phyloP scores from a whole-genome alignment of 2,797 vertebrate species.

The Sebastes cheni region DNA sequence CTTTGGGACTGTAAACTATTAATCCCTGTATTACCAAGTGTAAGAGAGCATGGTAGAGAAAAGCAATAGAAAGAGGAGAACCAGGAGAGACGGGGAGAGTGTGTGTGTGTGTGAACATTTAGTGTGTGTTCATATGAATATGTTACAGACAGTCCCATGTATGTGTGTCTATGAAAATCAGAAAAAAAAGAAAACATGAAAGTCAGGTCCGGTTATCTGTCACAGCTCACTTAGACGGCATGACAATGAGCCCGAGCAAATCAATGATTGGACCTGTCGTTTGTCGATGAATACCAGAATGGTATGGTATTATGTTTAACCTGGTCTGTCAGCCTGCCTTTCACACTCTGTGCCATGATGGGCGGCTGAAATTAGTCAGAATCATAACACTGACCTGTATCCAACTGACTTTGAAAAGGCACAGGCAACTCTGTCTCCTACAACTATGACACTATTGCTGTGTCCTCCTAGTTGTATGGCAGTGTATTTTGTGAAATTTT shows the following conservation, averaged over 20 bases:
- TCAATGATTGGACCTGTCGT: constrained; percentile 58
- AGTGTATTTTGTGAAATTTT: background rate
- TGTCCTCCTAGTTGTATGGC: constrained; percentile 16
- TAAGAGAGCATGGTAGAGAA: background rate
- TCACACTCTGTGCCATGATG: constrained; percentile 60
- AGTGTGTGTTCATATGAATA: background rate
- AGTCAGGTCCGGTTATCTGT: constrained; percentile 17
- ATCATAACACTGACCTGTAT: constrained; percentile 54
- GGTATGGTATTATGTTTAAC: constrained; percentile 52
- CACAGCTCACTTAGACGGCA: constrained; percentile 6
- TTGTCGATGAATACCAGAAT: constrained; percentile 39
- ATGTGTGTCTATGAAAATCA: background rate
- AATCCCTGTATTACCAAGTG: background rate
- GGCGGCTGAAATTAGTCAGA: constrained; percentile 55
- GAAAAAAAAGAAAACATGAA: background rate
- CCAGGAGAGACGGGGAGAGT: background rate
- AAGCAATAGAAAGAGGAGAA: background rate
- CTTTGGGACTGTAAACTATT: constrained; percentile 35
- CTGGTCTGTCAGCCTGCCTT: constrained; percentile 57
- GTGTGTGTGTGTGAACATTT: background rate
- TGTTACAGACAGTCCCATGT: background rate
- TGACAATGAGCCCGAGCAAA: constrained; percentile 24
- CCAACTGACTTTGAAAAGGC: background rate
- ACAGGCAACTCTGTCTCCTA: constrained; percentile 12
- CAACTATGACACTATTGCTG: constrained; percentile 13